Evolutionary conservation across 2,797 vertebrate genomes (phyloP).

Genomic region (Etheostoma perlongum): DNA sequence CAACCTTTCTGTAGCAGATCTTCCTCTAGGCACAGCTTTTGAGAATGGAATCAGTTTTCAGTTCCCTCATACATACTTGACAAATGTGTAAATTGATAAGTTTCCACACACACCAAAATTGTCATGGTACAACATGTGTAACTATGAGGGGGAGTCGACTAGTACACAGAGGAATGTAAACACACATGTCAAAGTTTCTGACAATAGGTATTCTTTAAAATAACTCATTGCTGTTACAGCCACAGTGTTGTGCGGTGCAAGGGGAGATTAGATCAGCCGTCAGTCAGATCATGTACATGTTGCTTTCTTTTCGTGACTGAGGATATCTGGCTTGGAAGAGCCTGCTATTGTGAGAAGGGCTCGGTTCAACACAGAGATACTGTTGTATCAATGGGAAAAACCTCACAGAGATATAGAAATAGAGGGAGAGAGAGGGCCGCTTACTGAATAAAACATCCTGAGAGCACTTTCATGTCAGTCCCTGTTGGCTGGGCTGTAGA

Average conservation of each 20-base stretch:
- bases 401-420: constrained; percentile 36
- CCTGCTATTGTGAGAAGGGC: constrained; percentile 13
- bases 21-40: constrained; percentile 42
- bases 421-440: constrained; percentile 9
- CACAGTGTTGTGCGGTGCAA: neutral
- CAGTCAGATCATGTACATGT: neutral
- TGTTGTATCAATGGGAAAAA: constrained; percentile 49
- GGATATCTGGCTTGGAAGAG: constrained; percentile 13
- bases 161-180: neutral
- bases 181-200: neutral
- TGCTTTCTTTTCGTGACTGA: neutral
- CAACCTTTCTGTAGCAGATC: constrained; percentile 18
- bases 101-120: neutral
- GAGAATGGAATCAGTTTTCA: constrained; percentile 46
- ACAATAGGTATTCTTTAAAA: neutral
- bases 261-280: constrained; percentile 16
- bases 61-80: constrained; percentile 15
- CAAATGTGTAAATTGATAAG: constrained; percentile 23
- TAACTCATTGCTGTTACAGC: neutral
- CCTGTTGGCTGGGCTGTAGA: constrained; percentile 52
- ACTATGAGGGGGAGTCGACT: neutral
- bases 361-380: constrained; percentile 27
- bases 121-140: constrained; percentile 1
- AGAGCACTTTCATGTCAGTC: constrained; percentile 71
- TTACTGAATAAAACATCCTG: constrained; percentile 75